These are phyloP conservation scores for Labroides dimidiatus DNA, from an alignment of 2,797 vertebrate genomes.

Conservation along the genomic window DNA sequence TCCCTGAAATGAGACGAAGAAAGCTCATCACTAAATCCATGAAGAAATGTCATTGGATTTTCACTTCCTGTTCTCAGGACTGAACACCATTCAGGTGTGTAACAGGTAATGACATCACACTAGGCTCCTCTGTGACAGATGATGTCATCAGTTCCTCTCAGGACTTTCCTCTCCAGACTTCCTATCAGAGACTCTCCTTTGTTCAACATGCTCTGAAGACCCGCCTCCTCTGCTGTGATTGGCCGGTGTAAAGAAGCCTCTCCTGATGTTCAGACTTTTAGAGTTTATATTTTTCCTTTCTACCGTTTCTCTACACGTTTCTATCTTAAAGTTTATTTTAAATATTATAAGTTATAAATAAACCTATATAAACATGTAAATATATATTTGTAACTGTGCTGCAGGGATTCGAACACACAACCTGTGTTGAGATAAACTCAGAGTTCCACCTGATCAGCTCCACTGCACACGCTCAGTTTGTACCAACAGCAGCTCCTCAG, in stretches of 20 bases:
- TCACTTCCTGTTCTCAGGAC: too few relatives aligned
- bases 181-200: not conserved
- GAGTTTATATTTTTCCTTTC: constrained; percentile 52
- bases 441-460: not conserved
- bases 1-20: too few relatives aligned
- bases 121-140: not conserved
- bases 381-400: constrained; percentile 45
- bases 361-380: too few relatives aligned
- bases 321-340: constrained; percentile 44
- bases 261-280: constrained; percentile 9
- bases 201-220: constrained; percentile 1
- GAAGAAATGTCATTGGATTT: too few relatives aligned
- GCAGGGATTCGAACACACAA: constrained; percentile 15
- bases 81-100: too few relatives aligned
- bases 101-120: not conserved
- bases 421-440: constrained; percentile 15
- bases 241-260: constrained; percentile 1
- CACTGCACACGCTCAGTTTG: constrained; percentile 32
- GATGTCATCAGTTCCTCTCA: constrained; percentile 19
- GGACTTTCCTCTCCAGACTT: constrained; percentile 8
- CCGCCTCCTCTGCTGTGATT: constrained; percentile 31
- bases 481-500: constrained; percentile 35
- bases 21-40: too few relatives aligned
- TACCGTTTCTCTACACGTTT: constrained; percentile 39
- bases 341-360: not conserved